Evolutionary conservation across 1,140 invertebrate genomes (phyloP).

Genomic region (Atta texana): DNA sequence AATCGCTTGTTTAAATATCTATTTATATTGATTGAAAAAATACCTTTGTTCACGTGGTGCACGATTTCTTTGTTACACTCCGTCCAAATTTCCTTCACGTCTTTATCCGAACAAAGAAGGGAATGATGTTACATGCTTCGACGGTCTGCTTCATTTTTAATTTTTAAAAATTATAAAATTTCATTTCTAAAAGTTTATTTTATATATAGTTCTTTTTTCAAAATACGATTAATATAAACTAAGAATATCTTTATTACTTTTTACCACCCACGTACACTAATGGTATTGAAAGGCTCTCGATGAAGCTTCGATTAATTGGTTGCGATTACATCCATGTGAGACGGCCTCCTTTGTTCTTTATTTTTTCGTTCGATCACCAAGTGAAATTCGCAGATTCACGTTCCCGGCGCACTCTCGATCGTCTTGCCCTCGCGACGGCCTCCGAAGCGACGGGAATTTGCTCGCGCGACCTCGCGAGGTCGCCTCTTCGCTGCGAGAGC

Average conservation of each 20-base stretch:
- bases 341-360: not conserved
- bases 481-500: conserved; percentile 37
- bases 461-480: conserved; percentile 43
- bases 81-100: not conserved
- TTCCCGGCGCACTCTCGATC: not conserved
- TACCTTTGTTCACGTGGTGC: not conserved
- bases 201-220: not conserved
- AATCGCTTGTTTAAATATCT: not conserved
- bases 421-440: not conserved
- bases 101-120: not conserved
- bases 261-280: conserved; percentile 5
- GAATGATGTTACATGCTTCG: not conserved
- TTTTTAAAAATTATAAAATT: not conserved
- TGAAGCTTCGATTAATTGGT: not conserved
- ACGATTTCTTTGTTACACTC: conserved; percentile 20
- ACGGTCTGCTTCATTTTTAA: not conserved
- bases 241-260: not conserved
- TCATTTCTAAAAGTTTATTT: not conserved
- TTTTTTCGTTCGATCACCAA: not conserved
- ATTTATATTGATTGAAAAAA: not conserved
- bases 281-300: not conserved
- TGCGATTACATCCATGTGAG: conserved; percentile 9
- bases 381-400: conserved; percentile 13
- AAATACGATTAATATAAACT: not conserved
- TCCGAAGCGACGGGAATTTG: conserved; percentile 42